Percentiles rank a stretch among this genome's conserved stretches.
Evolutionary conservation across 2,888 invertebrate genomes (phyloP).

Genomic region (Digitonthophagus gazella): DNA sequence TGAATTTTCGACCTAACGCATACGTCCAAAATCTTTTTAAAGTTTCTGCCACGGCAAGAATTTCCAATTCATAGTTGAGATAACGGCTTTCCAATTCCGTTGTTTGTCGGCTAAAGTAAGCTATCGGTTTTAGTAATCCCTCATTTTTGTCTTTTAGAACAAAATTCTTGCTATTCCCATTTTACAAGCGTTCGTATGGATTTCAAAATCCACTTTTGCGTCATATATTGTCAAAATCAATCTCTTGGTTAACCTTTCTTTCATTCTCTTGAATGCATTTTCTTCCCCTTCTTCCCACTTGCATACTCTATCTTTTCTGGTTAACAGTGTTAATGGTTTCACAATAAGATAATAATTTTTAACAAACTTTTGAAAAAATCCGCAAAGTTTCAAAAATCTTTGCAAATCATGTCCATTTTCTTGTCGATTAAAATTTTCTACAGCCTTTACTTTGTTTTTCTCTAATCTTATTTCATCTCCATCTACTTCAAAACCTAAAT

Average conservation of each 20-base stretch:
- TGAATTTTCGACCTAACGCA: too few relatives aligned
- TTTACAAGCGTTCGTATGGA: constrained; percentile 37
- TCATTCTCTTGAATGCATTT: not conserved
- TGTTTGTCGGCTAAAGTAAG: constrained; percentile 41
- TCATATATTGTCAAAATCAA: constrained; percentile 30
- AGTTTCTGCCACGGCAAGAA: constrained; percentile 40
- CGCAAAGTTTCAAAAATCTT: constrained; percentile 4
- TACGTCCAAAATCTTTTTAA: constrained; percentile 39
- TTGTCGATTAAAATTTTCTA: constrained; percentile 3
- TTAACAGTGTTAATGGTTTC: too few relatives aligned
- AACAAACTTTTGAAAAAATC: constrained; percentile 21
- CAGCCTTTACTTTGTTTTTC: not conserved
- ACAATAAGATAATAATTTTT: constrained; percentile 4
- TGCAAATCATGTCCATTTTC: not conserved
- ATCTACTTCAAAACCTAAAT: constrained; percentile 5
- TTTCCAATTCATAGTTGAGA: constrained; percentile 43
- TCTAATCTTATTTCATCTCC: too few relatives aligned
- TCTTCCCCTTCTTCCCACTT: too few relatives aligned
- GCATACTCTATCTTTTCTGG: too few relatives aligned
- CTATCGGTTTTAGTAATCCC: too few relatives aligned
- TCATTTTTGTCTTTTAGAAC: constrained; percentile 36
- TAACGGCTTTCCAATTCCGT: constrained; percentile 39
- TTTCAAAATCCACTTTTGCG: constrained; percentile 31
- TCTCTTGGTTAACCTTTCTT: not conserved
- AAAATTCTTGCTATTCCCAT: constrained; percentile 38